Conservation (phyloP, 1,140 invertebrate genomes). For the Muscidifurax raptorellus region DNA sequence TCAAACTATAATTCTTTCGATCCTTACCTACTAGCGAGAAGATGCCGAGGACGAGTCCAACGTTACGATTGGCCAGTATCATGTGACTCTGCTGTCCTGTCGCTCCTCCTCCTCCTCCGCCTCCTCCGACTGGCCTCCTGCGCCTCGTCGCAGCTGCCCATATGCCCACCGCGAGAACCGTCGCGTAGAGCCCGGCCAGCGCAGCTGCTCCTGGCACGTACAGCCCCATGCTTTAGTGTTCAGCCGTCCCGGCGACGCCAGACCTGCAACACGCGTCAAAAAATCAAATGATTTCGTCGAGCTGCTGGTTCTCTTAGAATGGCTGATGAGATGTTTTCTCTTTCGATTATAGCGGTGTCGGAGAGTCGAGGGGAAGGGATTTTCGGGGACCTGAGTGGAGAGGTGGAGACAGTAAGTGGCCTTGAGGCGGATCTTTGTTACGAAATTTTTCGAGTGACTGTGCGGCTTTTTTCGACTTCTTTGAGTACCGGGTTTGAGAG, state of each 20-base stretch:
- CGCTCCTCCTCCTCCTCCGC: not conserved
- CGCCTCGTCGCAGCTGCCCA: constrained; percentile 83
- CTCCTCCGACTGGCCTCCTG: constrained; percentile 64
- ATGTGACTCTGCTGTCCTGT: constrained; percentile 71
- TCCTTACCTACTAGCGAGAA: constrained; percentile 85
- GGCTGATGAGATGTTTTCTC: too few relatives aligned
- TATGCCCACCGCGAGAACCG: constrained; percentile 83
- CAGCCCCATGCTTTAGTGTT: constrained; percentile 66
- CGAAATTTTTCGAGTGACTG: too few relatives aligned
- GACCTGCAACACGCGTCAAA: not conserved
- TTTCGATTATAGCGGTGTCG: too few relatives aligned
- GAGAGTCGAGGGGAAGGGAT: too few relatives aligned
- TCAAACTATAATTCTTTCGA: not conserved
- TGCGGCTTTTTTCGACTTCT: too few relatives aligned
- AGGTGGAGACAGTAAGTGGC: too few relatives aligned
- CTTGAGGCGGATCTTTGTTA: too few relatives aligned
- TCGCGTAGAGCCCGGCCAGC: constrained; percentile 83
- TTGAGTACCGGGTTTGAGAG: too few relatives aligned
- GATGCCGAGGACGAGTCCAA: constrained; percentile 86
- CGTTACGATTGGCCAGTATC: constrained; percentile 86
- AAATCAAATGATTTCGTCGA: not conserved
- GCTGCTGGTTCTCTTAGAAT: too few relatives aligned
- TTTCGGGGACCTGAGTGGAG: too few relatives aligned
- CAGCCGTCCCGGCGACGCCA: not conserved
- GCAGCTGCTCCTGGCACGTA: constrained; percentile 82